Evolutionary conservation across 1,140 invertebrate species (phyloP).

Genomic region (Zophobas morio): DNA sequence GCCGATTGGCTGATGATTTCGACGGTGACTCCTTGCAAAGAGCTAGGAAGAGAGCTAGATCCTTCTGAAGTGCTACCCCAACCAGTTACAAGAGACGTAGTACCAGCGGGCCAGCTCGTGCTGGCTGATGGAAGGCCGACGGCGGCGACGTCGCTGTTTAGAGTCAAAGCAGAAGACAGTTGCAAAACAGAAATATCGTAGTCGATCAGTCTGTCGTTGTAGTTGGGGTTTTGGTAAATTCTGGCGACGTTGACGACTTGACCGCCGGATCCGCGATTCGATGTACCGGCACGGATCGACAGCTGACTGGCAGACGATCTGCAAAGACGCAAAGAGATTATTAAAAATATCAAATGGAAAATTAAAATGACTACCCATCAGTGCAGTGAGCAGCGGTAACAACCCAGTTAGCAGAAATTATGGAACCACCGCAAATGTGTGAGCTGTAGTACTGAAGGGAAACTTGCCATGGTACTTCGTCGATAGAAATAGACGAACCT

Average conservation of each 20-base stretch:
- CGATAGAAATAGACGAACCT: not conserved
- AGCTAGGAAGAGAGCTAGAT: not conserved
- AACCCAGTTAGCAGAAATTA: conserved; percentile 2
- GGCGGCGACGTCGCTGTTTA: not conserved
- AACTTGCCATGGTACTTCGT: conserved; percentile 4
- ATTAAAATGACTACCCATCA: not conserved
- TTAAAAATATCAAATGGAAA: not conserved
- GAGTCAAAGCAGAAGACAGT: not conserved
- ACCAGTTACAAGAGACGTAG: not conserved
- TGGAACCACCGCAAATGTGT: conserved; percentile 12
- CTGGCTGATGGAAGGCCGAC: not conserved
- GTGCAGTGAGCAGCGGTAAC: conserved; percentile 21
- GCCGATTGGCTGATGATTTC: conserved; percentile 61
- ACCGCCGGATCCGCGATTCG: conserved; percentile 4
- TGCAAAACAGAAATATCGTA: conserved; percentile 10
- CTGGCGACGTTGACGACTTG: not conserved
- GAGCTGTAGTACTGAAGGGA: not conserved
- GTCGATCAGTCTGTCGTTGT: not conserved
- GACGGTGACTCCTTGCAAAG: conserved; percentile 51
- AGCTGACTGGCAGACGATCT: not conserved
- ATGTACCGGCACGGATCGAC: conserved; percentile 5
- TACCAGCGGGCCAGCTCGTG: too few relatives aligned
- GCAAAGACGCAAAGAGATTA: not conserved
- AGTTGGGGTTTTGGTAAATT: conserved; percentile 12
- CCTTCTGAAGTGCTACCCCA: not conserved